These are phyloP conservation scores for Enteromius unitaeniatus DNA, from an alignment of 2,797 vertebrate genomes.

Conservation along the genomic window DNA sequence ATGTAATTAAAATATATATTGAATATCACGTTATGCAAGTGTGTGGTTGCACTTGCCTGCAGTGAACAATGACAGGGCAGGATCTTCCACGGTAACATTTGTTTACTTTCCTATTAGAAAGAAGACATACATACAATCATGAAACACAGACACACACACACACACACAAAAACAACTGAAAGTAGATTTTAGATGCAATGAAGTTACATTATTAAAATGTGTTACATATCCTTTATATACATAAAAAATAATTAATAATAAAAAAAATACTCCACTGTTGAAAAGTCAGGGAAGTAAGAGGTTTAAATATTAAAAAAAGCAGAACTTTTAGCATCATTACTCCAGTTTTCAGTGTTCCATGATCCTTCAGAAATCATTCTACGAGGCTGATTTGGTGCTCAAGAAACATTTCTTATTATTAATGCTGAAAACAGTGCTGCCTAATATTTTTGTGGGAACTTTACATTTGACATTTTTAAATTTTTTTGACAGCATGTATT, in stretches of 20 bases:
- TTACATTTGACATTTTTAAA: not conserved
- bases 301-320: not conserved
- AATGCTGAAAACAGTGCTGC: not conserved
- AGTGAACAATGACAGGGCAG: conserved; percentile 97
- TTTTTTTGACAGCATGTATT: not conserved
- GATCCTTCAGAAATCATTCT: conserved; percentile 2
- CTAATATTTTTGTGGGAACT: not conserved
- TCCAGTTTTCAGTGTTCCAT: not conserved
- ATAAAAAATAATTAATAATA: not conserved
- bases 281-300: not conserved
- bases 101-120: conserved; percentile 96
- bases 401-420: not conserved
- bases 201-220: not conserved
- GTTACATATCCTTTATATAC: not conserved
- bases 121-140: conserved; percentile 70
- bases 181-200: conserved; percentile 1
- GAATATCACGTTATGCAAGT: not conserved
- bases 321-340: not conserved
- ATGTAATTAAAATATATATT: not conserved
- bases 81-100: conserved; percentile 98
- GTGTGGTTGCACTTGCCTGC: conserved; percentile 88
- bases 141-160: conserved; percentile 39
- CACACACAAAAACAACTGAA: conserved; percentile 15
- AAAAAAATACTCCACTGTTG: not conserved
- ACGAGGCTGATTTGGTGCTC: not conserved